phyloP scores from a whole-genome alignment of 92 coral and sea anemone genomes.

The Pocillopora meandrina region DNA sequence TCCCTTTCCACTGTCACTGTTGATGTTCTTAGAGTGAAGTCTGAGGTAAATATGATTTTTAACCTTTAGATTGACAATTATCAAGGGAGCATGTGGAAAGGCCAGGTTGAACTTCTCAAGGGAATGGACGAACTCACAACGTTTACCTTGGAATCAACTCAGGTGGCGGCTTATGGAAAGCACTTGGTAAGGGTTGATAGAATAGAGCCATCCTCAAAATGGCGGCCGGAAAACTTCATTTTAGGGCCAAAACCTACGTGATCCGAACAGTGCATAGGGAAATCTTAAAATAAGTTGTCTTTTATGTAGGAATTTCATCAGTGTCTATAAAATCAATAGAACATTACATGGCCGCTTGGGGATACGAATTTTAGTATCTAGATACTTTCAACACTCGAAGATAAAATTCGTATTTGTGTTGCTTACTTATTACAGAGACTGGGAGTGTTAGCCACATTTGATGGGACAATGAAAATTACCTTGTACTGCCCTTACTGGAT shows the following conservation, averaged over 20 bases:
- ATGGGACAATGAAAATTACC: slow-evolving; percentile 87
- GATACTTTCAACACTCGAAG: no score
- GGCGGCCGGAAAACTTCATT: no score
- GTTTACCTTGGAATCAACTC: slow-evolving; percentile 57
- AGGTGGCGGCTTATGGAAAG: slow-evolving; percentile 38
- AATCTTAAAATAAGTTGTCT: not conserved
- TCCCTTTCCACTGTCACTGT: no score
- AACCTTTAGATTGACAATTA: slow-evolving; percentile 62
- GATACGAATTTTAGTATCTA: no score
- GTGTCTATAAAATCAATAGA: no score
- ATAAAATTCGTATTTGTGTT: no score
- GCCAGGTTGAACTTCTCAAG: slow-evolving; percentile 55
- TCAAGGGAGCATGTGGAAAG: slow-evolving; percentile 69
- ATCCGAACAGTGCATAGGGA: no score
- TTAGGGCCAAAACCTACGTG: no score
- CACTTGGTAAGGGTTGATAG: slow-evolving; percentile 35
- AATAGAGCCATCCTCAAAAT: not conserved
- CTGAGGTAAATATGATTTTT: not conserved
- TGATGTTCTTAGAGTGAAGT: no score
- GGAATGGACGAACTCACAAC: slow-evolving; percentile 80
- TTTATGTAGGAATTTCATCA: no score
- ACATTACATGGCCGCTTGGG: no score
- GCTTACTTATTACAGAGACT: slow-evolving; percentile 55
- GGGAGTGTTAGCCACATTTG: slow-evolving; percentile 71
- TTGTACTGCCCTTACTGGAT: slow-evolving; percentile 94